Evolutionary conservation across 1,140 invertebrate genomes (phyloP).

Genomic region (Tetragnatha versicolor): DNA sequence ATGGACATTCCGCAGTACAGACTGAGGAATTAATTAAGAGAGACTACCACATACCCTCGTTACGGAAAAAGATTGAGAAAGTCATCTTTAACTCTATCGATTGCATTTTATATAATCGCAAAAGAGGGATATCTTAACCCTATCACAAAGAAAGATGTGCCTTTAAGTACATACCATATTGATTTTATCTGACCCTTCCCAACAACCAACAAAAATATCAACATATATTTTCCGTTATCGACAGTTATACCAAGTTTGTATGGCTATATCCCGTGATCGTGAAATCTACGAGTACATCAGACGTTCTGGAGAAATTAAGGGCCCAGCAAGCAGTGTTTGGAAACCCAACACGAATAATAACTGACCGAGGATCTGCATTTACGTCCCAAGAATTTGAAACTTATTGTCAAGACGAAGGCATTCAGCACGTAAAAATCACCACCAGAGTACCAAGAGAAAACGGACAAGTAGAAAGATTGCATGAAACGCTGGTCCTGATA

Average conservation of each 20-base stretch:
- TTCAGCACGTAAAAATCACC: too few species aligned
- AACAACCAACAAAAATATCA: slow-evolving; percentile 3
- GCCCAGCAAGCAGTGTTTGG: too few species aligned
- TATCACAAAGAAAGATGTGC: not conserved
- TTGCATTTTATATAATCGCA: not conserved
- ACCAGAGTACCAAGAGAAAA: too few species aligned
- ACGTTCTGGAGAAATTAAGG: too few species aligned
- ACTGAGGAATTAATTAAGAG: not conserved
- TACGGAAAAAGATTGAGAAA: not conserved
- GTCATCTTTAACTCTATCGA: not conserved
- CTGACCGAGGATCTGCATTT: too few species aligned
- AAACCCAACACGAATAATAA: too few species aligned
- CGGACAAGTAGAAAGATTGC: too few species aligned
- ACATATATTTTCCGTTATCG: not conserved
- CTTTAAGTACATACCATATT: too few species aligned
- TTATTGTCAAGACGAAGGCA: too few species aligned
- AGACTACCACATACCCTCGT: not conserved
- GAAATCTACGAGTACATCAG: too few species aligned
- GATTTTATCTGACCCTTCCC: not conserved
- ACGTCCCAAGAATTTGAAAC: too few species aligned
- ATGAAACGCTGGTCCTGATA: too few species aligned
- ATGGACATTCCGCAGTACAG: not conserved
- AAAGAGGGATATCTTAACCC: not conserved
- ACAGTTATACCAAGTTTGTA: not conserved
- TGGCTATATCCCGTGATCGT: not conserved